phyloP scores from a whole-genome alignment of 2,888 invertebrate genomes.

The Xanthia togata region DNA sequence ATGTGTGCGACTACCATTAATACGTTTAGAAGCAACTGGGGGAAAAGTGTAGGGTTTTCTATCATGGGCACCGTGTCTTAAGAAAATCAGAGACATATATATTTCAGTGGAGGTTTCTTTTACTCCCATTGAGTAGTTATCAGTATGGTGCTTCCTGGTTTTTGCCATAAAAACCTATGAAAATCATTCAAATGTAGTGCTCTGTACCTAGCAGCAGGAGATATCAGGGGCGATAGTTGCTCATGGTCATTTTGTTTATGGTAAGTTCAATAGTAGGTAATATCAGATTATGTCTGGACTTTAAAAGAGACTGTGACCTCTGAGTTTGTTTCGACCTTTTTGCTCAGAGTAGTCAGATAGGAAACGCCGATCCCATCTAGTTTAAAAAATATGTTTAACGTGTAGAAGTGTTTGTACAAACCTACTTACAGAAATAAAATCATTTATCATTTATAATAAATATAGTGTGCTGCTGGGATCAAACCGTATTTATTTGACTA shows the following conservation, averaged over 20 bases:
- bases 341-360: too few relatives aligned
- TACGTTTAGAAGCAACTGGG: not conserved
- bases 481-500: not conserved
- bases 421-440: too few relatives aligned
- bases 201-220: not conserved
- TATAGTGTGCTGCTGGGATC: too few relatives aligned
- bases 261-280: not conserved
- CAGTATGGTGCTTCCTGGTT: not conserved
- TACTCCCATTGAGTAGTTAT: constrained; percentile 1
- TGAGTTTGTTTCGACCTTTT: too few relatives aligned
- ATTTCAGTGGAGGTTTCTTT: not conserved
- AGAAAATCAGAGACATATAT: not conserved
- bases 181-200: not conserved
- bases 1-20: not conserved
- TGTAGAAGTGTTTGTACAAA: too few relatives aligned
- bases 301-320: too few relatives aligned
- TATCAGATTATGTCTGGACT: too few relatives aligned
- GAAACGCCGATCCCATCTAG: too few relatives aligned
- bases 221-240: not conserved
- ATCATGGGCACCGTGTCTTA: not conserved
- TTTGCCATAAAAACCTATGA: not conserved
- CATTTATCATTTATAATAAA: not conserved
- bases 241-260: not conserved
- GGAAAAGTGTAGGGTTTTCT: not conserved
- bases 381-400: too few relatives aligned